phyloP scores from a whole-genome alignment of 1,140 invertebrate species.

The Galendromus occidentalis region DNA sequence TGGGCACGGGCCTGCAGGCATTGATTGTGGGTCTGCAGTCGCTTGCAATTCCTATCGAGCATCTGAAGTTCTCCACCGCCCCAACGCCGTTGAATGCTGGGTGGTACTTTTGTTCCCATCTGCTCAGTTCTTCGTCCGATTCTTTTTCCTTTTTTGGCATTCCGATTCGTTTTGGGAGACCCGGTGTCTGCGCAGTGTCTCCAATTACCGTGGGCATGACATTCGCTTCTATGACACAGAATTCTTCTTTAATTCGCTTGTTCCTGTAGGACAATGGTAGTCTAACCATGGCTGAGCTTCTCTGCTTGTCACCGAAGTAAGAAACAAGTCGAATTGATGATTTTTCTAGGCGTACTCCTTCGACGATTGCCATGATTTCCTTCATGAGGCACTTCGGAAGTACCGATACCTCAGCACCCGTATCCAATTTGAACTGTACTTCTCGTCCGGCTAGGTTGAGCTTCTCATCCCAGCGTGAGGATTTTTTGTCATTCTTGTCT shows the following conservation, averaged over 20 bases:
- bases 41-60: conserved; percentile 7
- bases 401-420: conserved; percentile 8
- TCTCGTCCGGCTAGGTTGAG: no score
- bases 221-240: neutral
- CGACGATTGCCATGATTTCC: neutral
- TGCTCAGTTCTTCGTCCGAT: no score
- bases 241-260: neutral
- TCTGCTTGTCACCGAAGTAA: neutral
- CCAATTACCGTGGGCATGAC: conserved; percentile 4
- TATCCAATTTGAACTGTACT: neutral
- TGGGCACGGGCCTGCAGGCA: conserved; percentile 13
- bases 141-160: no score
- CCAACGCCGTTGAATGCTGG: conserved; percentile 5
- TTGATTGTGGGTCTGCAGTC: conserved; percentile 8
- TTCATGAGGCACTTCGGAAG: neutral
- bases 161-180: no score
- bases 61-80: neutral
- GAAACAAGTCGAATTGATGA: neutral
- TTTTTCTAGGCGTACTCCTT: neutral
- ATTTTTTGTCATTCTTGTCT: no score
- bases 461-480: no score
- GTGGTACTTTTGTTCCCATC: neutral
- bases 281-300: neutral
- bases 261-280: neutral
- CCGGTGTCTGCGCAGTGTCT: neutral